Conservation (phyloP, 2,888 invertebrate species). For the Tolmerus cingulatus region DNA sequence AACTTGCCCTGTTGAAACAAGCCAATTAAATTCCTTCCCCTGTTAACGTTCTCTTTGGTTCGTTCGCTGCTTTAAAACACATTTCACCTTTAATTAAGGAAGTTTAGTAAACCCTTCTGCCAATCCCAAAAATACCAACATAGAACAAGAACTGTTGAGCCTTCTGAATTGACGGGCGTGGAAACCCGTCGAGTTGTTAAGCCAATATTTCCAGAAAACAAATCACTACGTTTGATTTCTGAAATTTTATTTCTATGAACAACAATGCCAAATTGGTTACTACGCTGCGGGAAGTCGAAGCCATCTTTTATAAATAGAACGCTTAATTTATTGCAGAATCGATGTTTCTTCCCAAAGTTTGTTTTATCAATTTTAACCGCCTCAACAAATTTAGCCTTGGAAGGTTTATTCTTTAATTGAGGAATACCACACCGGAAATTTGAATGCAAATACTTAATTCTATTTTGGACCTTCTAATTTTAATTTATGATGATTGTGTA, state of each 20-base stretch:
- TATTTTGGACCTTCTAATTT: neutral
- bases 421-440: neutral
- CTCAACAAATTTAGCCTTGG: neutral
- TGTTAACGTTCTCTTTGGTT: neutral
- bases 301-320: neutral
- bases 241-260: neutral
- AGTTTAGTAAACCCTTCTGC: neutral
- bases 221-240: neutral
- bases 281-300: neutral
- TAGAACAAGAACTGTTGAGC: neutral
- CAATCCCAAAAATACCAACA: neutral
- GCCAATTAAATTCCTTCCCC: neutral
- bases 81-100: neutral
- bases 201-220: neutral
- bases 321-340: neutral
- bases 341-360: neutral
- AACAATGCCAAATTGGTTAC: neutral
- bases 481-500: neutral
- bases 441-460: neutral
- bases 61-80: neutral
- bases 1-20: neutral
- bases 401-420: neutral
- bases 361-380: neutral
- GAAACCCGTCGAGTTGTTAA: neutral
- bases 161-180: neutral